phyloP scores from a whole-genome alignment of 2,113 vertebrate genomes.

The Hylia prasina region DNA sequence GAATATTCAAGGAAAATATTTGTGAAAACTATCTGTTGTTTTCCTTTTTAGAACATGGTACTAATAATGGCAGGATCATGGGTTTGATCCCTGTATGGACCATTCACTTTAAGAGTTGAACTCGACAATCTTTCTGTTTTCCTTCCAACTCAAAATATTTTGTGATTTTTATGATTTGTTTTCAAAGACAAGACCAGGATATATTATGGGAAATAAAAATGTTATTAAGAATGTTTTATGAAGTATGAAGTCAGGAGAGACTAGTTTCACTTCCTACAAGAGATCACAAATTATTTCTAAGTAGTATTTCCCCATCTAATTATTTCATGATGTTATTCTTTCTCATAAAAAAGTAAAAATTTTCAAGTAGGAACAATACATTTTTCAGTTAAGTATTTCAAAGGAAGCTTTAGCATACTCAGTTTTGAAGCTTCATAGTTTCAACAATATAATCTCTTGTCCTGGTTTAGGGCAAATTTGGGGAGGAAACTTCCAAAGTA shows the following conservation, averaged over 20 bases:
- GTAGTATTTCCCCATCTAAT: not conserved
- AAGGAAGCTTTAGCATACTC: not conserved
- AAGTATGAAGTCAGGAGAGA: not conserved
- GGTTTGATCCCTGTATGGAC: not conserved
- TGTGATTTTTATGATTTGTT: not conserved
- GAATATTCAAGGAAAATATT: not conserved
- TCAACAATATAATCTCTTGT: not conserved
- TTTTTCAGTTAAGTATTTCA: not conserved
- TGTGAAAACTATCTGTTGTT: not conserved
- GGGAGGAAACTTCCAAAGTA: not conserved
- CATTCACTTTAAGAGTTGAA: not conserved
- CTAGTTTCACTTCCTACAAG: not conserved
- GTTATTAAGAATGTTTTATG: not conserved
- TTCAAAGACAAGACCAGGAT: not conserved
- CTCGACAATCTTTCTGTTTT: fast-evolving
- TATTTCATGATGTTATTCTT: not conserved
- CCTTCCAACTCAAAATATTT: not conserved
- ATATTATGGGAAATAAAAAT: not conserved
- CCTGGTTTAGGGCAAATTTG: not conserved
- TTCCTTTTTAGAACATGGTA: not conserved
- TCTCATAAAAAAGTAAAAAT: not conserved
- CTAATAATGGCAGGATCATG: not conserved
- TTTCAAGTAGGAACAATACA: not conserved
- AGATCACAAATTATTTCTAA: not conserved
- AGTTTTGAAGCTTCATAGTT: not conserved